Conservation (phyloP, 2,797 vertebrate genomes). For the Syngnathus rostellatus region DNA sequence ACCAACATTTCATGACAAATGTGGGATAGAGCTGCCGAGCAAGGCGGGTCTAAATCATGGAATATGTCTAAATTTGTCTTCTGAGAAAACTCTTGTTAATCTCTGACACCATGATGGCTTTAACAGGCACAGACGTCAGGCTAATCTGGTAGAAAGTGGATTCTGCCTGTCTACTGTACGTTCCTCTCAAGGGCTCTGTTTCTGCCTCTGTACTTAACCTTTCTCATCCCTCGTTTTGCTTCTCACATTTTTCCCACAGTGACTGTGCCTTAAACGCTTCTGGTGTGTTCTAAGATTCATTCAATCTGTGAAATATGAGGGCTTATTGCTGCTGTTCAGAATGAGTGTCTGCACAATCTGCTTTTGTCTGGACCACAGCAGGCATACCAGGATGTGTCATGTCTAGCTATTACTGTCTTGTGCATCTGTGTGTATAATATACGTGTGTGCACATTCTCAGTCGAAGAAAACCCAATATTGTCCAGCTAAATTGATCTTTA, state of each 20-base stretch:
- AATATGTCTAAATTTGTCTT: slow-evolving; percentile 63
- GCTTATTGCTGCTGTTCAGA: slow-evolving; percentile 44
- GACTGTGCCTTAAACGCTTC: neutral
- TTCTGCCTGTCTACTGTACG: slow-evolving; percentile 12
- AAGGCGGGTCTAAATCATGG: slow-evolving; percentile 56
- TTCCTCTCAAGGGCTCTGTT: slow-evolving; percentile 11
- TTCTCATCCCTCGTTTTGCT: neutral
- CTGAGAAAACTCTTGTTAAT: slow-evolving; percentile 47
- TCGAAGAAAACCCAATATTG: neutral
- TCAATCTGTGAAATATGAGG: slow-evolving; percentile 1
- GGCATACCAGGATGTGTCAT: slow-evolving; percentile 40
- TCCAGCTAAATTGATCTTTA: neutral
- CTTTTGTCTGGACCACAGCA: slow-evolving; percentile 54
- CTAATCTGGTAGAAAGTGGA: slow-evolving; percentile 36
- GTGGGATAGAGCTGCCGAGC: slow-evolving; percentile 54
- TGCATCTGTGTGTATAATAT: neutral
- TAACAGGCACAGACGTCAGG: slow-evolving; percentile 52
- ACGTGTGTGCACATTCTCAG: neutral
- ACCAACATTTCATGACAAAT: slow-evolving; percentile 57
- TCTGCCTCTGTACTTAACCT: slow-evolving; percentile 10
- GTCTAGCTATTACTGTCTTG: slow-evolving; percentile 28
- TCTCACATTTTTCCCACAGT: neutral
- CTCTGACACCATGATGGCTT: slow-evolving; percentile 57
- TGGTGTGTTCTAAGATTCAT: slow-evolving; percentile 9
- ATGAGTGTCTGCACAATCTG: slow-evolving; percentile 42